phyloP scores from a whole-genome alignment of 2,797 vertebrate species.

The Pseudomugil tenellus region DNA sequence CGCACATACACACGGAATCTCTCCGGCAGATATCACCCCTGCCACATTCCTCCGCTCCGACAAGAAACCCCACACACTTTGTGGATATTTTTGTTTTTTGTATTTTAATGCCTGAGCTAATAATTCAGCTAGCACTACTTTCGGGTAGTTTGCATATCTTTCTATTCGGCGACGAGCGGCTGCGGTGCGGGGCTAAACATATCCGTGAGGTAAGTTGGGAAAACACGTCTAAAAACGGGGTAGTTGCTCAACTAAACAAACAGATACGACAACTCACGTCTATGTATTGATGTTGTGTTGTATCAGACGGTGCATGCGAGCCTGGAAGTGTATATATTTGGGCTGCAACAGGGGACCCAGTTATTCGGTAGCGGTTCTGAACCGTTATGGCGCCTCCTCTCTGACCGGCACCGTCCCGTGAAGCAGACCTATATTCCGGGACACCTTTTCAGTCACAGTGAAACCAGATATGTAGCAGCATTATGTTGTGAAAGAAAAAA shows the following conservation, averaged over 20 bases:
- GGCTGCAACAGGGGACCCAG: slow-evolving; percentile 15
- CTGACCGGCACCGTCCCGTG: slow-evolving; percentile 15
- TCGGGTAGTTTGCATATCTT: slow-evolving; percentile 77
- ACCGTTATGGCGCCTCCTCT: slow-evolving; percentile 52
- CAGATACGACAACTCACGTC: no score
- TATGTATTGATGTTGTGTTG: background rate
- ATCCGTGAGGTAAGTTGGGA: slow-evolving; percentile 73
- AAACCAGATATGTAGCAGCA: slow-evolving; percentile 75
- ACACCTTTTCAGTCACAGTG: slow-evolving; percentile 57
- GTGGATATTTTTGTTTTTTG: slow-evolving; percentile 52
- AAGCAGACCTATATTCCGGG: slow-evolving; percentile 22
- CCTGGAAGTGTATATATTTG: background rate
- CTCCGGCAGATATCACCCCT: slow-evolving; percentile 37
- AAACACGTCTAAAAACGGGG: background rate
- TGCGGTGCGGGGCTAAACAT: slow-evolving; percentile 55
- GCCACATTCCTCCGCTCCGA: slow-evolving; percentile 65
- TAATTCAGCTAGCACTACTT: slow-evolving; percentile 75
- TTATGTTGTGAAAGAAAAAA: slow-evolving; percentile 50
- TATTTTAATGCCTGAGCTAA: slow-evolving; percentile 82
- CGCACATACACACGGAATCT: slow-evolving; percentile 43
- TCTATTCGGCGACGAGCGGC: slow-evolving; percentile 55
- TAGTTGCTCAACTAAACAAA: no score
- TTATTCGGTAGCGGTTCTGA: slow-evolving; percentile 19
- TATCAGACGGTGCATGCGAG: background rate
- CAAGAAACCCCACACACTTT: slow-evolving; percentile 36